Evolutionary conservation across 2,888 invertebrate genomes (phyloP), one percentile per base, ranked within the genome.

Genomic region (Eupithecia tripunctaria): DNA sequence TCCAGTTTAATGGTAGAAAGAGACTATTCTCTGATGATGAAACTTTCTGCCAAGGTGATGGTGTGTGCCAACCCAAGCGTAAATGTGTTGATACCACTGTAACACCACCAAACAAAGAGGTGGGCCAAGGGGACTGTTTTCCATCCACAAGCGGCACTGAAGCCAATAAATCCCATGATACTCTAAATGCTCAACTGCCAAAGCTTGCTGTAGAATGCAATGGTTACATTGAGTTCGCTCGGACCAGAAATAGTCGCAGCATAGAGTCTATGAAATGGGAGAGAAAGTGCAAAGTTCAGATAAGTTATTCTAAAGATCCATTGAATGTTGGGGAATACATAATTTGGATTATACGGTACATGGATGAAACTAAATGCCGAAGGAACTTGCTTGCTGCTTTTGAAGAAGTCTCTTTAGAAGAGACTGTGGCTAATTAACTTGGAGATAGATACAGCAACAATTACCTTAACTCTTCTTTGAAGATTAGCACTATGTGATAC

Each of bases 341-440:
- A 8, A 95, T 96, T 81, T 96, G 96, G 92, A 89, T 93, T 74
- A 93, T 96, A 78, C 91, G 95, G 73, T 96, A 96, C 81, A 95
- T 95, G 72, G 95, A 95, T 82, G 95, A 95, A 78, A 95, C 94
- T 80, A 95, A 95, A 80, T 96, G 96, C 80, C 88, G 95, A 67
- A 90, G 95, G 79, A 96, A 96, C 86, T 88, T 96, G 66, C 84
- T 95, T 80, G 89, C 95, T 72, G 95, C 91, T 27, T 95, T 95
- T 85, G 93, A 95, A 71, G 91, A 93, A 84, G 90, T 86, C 32
- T 85, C 89, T 51, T 87, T 82, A 70, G 88, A 91, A 12, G 88
- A 88, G 60, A 72, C 82, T 1, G 84, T 82, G 68, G 84, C 82
- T 68, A 76, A 80, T 68, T 84, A 82, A 71, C 75, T 27, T 29